Base-by-base conservation (phyloP, 2,797 vertebrate species). In the Sphaeramia orbicularis region DNA sequence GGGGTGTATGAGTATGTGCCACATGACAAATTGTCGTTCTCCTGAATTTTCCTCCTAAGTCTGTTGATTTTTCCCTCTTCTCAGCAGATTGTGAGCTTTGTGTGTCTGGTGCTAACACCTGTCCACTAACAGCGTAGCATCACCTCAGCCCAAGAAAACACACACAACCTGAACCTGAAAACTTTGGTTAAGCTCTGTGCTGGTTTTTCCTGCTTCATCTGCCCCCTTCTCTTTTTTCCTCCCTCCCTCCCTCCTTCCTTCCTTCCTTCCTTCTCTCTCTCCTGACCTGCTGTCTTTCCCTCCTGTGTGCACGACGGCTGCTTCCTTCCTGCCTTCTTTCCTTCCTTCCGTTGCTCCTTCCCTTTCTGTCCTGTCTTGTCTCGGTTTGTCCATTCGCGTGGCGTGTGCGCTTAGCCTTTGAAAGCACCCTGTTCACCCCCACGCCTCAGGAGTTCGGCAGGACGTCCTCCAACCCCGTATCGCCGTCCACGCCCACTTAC, bases 161-260 rank as follows among this genome's bases (percentile, higher is more conserved):
- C 50, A 79, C 43, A 78, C 56, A 62, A 52, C 56, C 70, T 64
- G 18, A 32, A 76, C n/a, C n/a, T n/a, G n/a, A 13, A 53, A 51
- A 63, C 43, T 30, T 73, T 78, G 70, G 81, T 88, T 38, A 73
- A 85, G 90, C 80, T 89, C 69, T 92, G 74, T 96, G 95, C 96
- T 96, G 94, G 91, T 96, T 96, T 73, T 95, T 95, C 93, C 96
- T 97, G 96, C 96, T 99, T 98, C 95, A 98, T 96, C 96, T 94
- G 95, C 96, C 94, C 93, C 95, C 92, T 97, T 96, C 96, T 96
- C 95, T 96, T 89, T 87, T 75, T 84, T 76, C 74, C n/a, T 40
- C 63, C 88, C 77, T 85, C 78, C 76, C 72, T 80, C 91, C 90
- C 92, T 92, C 73, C 65, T 52, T 77, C 66, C 13, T 55, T 53